Base-by-base conservation (phyloP, 2,888 invertebrate genomes). In the Nematopogon swammerdamellus region DNA sequence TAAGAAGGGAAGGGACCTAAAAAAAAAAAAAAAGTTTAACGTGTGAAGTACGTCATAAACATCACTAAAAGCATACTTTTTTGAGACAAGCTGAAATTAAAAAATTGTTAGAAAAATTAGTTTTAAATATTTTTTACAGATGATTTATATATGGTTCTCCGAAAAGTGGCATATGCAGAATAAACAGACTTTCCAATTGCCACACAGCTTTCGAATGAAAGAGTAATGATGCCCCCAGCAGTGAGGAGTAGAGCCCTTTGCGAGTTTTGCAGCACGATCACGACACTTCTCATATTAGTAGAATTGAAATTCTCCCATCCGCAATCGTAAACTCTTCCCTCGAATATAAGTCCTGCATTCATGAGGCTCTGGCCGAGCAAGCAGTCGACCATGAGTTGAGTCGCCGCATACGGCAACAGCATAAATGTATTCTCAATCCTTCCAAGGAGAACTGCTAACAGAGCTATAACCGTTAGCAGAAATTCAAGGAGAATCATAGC, bases 391-490 rank as follows among this genome's bases (percentile, higher is more conserved):
- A 56, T 59, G 2, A 72, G 57, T 48, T 67, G 70, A 1, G 60
- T 54, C 5, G 70, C 51, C 0, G 68, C 60, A 45, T 60, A 71
- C 1, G 67, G 68, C 18, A 71, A 47, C 46, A 65, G 57, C 3
- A 70, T 18, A 29, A 61, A 66, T 0, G 68, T 72, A 8, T 70
- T 67, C 18, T 69, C 62, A 45, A 72, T 50, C 0, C 70, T 65
- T 2, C 67, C 70, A 0, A 72, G 60, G n/a, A 71, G 49, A 54
- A 66, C 68, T 1, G 66, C 60, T 44, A 67, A 64, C 1, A 72
- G 51, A 3, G 63, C 64, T 2, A 63, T 49, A 0, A 63, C 58
- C 1, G 70, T 56, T 4, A 65, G 53, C 1, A 59, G 6, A 44
- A 70, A 68, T 52, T 68, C 70, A 2, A 63, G 51, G 4, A 63